Percentiles rank a stretch among this genome's conserved stretches.
These are phyloP conservation scores for Lepeophtheirus salmonis DNA, from an alignment of 1,140 invertebrate genomes.

Conservation along the genomic window DNA sequence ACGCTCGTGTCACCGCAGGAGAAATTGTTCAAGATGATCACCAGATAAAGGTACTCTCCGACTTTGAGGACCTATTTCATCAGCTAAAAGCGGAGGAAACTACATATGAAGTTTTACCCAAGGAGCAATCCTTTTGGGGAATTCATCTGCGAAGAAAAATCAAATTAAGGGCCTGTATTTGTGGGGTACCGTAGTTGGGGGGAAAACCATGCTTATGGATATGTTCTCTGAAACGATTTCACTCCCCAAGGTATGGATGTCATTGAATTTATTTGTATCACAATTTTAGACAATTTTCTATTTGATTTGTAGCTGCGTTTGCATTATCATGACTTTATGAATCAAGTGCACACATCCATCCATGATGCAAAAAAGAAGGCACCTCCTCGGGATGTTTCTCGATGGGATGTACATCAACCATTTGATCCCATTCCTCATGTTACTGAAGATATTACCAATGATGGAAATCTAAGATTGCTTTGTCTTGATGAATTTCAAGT, in stretches of 20 bases:
- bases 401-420: conserved; percentile 36
- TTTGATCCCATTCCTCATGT: conserved; percentile 90
- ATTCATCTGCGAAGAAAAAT: no score
- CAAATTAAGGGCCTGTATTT: conserved; percentile 54
- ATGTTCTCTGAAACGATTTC: conserved; percentile 57
- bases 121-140: no score
- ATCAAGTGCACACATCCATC: conserved; percentile 73
- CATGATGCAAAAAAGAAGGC: conserved; percentile 51
- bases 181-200: conserved; percentile 68
- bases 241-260: conserved; percentile 18
- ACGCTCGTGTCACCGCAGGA: no score
- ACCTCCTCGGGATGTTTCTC: conserved; percentile 30
- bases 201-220: conserved; percentile 99
- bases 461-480: no score
- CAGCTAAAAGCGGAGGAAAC: no score
- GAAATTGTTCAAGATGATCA: no score
- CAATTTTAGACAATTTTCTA: no score
- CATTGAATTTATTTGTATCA: no score
- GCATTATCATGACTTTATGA: conserved; percentile 96
- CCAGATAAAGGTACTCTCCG: no score
- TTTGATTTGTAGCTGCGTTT: conserved; percentile 66
- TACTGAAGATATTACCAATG: conserved; percentile 74
- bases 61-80: no score
- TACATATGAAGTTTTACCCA: no score
- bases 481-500: conserved; percentile 99